phyloP scores from a whole-genome alignment of 2,113 vertebrate species.

The Muscicapa adusta region DNA sequence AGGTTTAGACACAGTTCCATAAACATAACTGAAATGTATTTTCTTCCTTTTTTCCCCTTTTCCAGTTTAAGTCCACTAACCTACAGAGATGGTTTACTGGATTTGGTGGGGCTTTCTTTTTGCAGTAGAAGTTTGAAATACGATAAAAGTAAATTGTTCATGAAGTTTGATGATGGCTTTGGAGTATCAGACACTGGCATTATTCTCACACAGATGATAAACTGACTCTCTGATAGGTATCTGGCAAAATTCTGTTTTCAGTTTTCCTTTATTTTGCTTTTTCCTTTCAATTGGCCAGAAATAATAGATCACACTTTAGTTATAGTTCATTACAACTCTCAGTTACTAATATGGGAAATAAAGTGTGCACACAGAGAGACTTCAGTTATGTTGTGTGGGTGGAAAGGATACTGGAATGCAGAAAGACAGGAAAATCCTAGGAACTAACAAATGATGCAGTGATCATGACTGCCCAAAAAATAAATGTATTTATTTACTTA shows the following conservation, averaged over 20 bases:
- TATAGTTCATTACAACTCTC: not conserved
- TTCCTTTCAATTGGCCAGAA: not conserved
- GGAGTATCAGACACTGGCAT: not conserved
- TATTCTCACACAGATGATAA: not conserved
- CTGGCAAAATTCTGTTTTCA: not conserved
- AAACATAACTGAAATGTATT: not conserved
- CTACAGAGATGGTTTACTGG: not conserved
- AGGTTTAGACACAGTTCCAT: not conserved
- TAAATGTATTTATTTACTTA: not conserved
- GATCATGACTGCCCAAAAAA: not conserved
- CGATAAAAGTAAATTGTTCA: not conserved
- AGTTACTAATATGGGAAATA: not conserved
- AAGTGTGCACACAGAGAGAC: not conserved
- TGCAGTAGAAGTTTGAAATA: not conserved
- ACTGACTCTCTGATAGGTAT: not conserved
- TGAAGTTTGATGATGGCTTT: not conserved
- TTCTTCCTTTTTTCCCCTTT: rapidly evolving
- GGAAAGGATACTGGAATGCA: not conserved
- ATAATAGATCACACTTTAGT: not conserved
- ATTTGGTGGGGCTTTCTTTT: not conserved
- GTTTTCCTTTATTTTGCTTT: not conserved
- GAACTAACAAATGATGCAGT: not conserved
- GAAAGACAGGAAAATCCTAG: not conserved
- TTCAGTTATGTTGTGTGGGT: rapidly evolving
- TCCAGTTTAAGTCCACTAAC: not conserved